Conservation (phyloP, 1,140 invertebrate genomes). For the Neocloeon triangulifer region DNA sequence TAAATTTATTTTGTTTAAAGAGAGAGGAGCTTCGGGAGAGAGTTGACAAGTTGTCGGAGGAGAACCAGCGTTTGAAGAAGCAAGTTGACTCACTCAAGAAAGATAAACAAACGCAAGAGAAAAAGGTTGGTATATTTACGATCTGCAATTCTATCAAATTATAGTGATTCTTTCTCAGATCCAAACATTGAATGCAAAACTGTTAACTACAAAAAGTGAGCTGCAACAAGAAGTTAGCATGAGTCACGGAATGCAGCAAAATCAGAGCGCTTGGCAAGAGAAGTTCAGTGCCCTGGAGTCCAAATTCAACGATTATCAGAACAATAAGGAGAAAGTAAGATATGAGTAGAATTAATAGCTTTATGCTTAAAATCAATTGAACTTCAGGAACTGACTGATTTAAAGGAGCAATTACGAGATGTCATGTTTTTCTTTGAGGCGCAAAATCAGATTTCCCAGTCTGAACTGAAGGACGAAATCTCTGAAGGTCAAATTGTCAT, state of each 20-base stretch:
- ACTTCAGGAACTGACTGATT: conserved; percentile 43
- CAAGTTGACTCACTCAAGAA: conserved; percentile 23
- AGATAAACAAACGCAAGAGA: conserved; percentile 42
- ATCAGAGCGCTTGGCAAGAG: conserved; percentile 54
- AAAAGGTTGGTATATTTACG: conserved; percentile 29
- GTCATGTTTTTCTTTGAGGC: conserved; percentile 93
- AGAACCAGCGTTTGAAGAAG: conserved; percentile 17
- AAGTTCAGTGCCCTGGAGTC: conserved; percentile 39
- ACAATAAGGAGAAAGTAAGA: conserved; percentile 28
- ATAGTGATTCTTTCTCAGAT: conserved; percentile 10
- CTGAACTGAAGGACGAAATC: conserved; percentile 39
- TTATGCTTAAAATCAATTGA: background rate
- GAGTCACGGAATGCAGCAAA: conserved; percentile 46
- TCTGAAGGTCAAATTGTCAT: conserved; percentile 42
- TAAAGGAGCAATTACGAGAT: conserved; percentile 82
- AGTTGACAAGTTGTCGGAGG: conserved; percentile 15
- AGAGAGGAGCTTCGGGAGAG: conserved; percentile 17
- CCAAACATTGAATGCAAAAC: conserved; percentile 13
- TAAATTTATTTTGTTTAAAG: conserved; percentile 11
- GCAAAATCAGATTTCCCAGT: conserved; percentile 37
- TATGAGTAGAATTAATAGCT: too few relatives aligned
- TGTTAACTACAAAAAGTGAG: conserved; percentile 31
- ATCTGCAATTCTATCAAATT: too few relatives aligned
- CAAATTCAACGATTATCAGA: conserved; percentile 28
- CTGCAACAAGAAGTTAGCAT: conserved; percentile 57